Evolutionary conservation across 2,888 invertebrate genomes (phyloP), one percentile per base, ranked within the genome.

Genomic region (Metopia argyrocephala): DNA sequence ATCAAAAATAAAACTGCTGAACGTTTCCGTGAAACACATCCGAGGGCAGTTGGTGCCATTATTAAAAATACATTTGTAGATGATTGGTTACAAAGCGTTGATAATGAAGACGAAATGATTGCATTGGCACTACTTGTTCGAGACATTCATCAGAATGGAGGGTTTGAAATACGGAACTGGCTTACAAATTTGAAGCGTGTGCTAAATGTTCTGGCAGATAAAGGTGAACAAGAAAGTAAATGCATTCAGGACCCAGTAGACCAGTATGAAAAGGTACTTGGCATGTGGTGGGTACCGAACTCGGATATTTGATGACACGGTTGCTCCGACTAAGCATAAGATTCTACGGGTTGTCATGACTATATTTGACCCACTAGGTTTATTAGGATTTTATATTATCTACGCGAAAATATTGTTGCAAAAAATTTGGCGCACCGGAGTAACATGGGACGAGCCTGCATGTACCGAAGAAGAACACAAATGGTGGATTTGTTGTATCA

Each of bases 81-180:
- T 20, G 79, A 84, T 45, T 84, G 62, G 65, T 48, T 84, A 12
- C 84, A 85, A 45, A 84, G 86, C 50, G 78, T 78, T 1, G 80
- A 85, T 21, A 83, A 84, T 0, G 83, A 79, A 31, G 73, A 82
- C 56, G 81, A 81, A 50, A 75, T 79, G 5, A 25, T 79, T 23
- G 64, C 57, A 20, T 7, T 82, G 28, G 78, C 76, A 5, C 48
- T 61, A n/a, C 57, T 83, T 6, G 65, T 83, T 9, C 52, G 52
- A 21, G 27, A 46, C 7, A 57, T 79, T 5, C 78, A 70, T 64
- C 27, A 45, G 12, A 12, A 75, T 20, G 76, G 73, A 48, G 80
- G 78, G 0, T 82, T 84, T 54, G 5, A 66, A 7, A 83, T 84
- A 20, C 31, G 78, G 70, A 82, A 82, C 54, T 86, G 85, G 85